Conservation (phyloP, 2,113 vertebrate genomes). For the Alligator mississippiensis region DNA sequence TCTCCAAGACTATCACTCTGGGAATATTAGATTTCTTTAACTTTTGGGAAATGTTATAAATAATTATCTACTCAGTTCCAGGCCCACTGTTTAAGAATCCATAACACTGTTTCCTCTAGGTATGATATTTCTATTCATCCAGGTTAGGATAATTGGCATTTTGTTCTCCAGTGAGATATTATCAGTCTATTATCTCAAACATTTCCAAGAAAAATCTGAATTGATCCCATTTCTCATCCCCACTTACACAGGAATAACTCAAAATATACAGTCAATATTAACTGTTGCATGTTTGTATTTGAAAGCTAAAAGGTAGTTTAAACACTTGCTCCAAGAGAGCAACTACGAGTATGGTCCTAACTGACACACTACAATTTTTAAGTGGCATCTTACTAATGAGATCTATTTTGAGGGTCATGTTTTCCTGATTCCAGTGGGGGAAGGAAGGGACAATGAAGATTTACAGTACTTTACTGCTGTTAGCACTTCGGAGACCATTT, state of each 20-base stretch:
- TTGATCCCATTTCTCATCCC: slow-evolving; percentile 18
- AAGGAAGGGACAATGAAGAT: background rate
- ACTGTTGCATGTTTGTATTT: background rate
- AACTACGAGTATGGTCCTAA: background rate
- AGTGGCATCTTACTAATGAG: background rate
- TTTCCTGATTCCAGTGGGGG: background rate
- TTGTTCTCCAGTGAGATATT: slow-evolving; percentile 43
- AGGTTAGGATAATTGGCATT: slow-evolving; percentile 46
- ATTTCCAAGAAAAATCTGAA: slow-evolving; percentile 61
- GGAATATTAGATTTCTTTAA: slow-evolving; percentile 41
- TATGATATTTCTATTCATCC: slow-evolving; percentile 46
- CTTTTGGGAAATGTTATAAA: slow-evolving; percentile 36
- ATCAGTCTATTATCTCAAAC: slow-evolving; percentile 45
- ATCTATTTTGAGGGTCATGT: background rate
- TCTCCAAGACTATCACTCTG: background rate
- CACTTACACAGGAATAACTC: background rate
- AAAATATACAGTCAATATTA: background rate
- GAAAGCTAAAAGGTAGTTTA: background rate
- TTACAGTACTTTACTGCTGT: background rate
- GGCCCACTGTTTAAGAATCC: slow-evolving; percentile 17
- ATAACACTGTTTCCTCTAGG: slow-evolving; percentile 48
- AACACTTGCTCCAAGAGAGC: background rate
- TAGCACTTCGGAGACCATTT: no score
- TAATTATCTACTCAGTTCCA: background rate
- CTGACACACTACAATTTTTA: background rate